These are phyloP conservation scores for Actinia equina DNA, from an alignment of 64 coral and sea anemone genomes.

Conservation along the genomic window DNA sequence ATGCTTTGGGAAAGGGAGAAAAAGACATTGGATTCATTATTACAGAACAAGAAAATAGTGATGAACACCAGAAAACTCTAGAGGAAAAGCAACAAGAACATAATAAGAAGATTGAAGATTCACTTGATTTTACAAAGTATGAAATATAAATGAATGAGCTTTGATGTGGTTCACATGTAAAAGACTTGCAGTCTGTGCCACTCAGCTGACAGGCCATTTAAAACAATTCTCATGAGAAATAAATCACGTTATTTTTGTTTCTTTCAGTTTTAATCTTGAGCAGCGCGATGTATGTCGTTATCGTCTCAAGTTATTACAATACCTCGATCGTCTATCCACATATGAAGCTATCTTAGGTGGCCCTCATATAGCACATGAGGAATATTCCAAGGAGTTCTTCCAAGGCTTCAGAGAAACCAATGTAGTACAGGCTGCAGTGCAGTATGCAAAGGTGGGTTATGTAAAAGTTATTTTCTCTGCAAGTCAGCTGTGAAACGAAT, in stretches of 20 bases:
- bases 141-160: background rate
- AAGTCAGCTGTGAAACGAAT: no score
- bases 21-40: constrained; percentile 67
- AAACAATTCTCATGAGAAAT: background rate
- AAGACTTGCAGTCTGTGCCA: no score
- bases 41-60: constrained; percentile 15
- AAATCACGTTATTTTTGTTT: background rate
- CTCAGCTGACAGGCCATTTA: background rate
- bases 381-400: constrained; percentile 74
- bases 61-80: constrained; percentile 40
- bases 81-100: constrained; percentile 37
- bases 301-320: constrained; percentile 84
- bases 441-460: constrained; percentile 76
- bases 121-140: constrained; percentile 83
- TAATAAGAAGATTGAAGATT: constrained; percentile 36
- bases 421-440: constrained; percentile 81
- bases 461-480: no score
- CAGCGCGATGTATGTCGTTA: constrained; percentile 91
- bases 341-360: constrained; percentile 88
- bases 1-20: constrained; percentile 44
- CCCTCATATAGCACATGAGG: constrained; percentile 69
- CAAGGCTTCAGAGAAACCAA: constrained; percentile 81
- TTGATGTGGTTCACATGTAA: no score
- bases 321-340: constrained; percentile 74
- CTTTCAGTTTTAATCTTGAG: constrained; percentile 73